Evolutionary conservation across 2,888 invertebrate species (phyloP).

Genomic region (Anthrax anthrax): DNA sequence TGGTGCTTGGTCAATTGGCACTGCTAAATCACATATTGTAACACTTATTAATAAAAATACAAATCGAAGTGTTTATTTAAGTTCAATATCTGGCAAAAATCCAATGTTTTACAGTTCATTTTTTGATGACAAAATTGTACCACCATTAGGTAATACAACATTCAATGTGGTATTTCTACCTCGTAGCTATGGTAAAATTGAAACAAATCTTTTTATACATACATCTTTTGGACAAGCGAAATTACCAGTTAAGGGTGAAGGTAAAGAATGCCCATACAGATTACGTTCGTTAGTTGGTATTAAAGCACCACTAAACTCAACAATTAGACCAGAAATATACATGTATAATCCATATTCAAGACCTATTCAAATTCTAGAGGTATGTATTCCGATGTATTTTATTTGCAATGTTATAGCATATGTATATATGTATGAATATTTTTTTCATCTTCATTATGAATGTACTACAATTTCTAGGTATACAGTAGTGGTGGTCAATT

Average conservation of each 20-base stretch:
- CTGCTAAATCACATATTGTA: slow-evolving; percentile 73
- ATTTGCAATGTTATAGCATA: no score
- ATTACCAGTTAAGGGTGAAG: slow-evolving; percentile 72
- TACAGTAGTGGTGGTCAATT: slow-evolving; percentile 83
- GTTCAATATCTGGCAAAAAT: slow-evolving; percentile 87
- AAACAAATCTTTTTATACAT: slow-evolving; percentile 82
- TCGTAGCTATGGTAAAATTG: slow-evolving; percentile 73
- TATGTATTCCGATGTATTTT: slow-evolving; percentile 22
- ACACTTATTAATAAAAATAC: slow-evolving; percentile 74
- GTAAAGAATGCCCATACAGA: slow-evolving; percentile 80
- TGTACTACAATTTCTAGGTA: slow-evolving; percentile 36
- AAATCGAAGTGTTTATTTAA: slow-evolving; percentile 77
- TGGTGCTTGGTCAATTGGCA: slow-evolving; percentile 62
- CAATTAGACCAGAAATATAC: slow-evolving; percentile 74
- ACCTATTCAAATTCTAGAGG: slow-evolving; percentile 70
- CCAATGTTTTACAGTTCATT: slow-evolving; percentile 95
- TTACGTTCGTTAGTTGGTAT: slow-evolving; percentile 82
- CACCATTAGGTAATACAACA: slow-evolving; percentile 81
- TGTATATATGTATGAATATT: neutral
- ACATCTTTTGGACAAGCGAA: slow-evolving; percentile 85
- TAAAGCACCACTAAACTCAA: slow-evolving; percentile 81
- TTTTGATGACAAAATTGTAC: slow-evolving; percentile 89
- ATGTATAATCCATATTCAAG: slow-evolving; percentile 89
- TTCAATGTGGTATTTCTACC: slow-evolving; percentile 95
- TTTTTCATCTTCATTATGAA: neutral